phyloP scores from a whole-genome alignment of 2,113 vertebrate species.

The Tamias sibiricus region DNA sequence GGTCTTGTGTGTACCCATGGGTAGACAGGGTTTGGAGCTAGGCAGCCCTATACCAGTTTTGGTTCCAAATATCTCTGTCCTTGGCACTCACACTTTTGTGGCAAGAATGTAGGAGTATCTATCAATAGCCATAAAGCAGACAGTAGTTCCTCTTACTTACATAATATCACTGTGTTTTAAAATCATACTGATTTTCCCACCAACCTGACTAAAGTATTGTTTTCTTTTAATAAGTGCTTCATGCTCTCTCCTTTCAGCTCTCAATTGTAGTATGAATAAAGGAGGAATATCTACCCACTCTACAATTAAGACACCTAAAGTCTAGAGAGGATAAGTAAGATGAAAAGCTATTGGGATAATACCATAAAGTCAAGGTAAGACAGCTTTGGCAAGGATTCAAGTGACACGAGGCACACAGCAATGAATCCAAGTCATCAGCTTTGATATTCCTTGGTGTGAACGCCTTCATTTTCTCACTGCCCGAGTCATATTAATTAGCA shows the following conservation, averaged over 20 bases:
- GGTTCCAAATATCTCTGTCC: accelerated
- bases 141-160: neutral
- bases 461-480: neutral
- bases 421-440: neutral
- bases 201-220: neutral
- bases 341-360: neutral
- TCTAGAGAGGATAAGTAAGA: neutral
- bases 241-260: neutral
- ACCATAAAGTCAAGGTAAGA: neutral
- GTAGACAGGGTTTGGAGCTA: accelerated
- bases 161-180: neutral
- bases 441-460: neutral
- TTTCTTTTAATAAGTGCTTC: neutral
- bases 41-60: accelerated
- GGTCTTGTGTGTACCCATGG: accelerated
- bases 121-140: neutral
- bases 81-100: neutral
- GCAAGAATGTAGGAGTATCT: neutral
- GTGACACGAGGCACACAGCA: neutral
- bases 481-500: conserved; percentile 1
- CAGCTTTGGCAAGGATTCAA: neutral
- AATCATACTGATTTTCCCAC: neutral
- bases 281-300: neutral
- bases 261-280: neutral
- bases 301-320: neutral